Conservation (phyloP, 2,113 vertebrate genomes). For the Eptesicus fuscus region DNA sequence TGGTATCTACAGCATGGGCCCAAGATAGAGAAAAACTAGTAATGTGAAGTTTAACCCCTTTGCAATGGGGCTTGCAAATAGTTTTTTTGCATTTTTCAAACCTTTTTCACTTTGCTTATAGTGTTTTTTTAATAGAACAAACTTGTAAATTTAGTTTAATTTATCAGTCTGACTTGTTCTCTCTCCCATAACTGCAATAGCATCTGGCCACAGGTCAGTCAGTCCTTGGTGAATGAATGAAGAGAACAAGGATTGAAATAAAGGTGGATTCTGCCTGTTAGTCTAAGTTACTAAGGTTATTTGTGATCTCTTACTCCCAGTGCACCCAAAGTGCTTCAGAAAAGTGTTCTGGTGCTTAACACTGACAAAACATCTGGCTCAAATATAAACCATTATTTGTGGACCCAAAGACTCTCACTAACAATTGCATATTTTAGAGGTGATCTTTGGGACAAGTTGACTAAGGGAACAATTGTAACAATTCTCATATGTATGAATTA, state of each 20-base stretch:
- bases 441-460: not conserved
- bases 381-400: not conserved
- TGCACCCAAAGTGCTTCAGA: not conserved
- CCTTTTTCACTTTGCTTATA: not conserved
- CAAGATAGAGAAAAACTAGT: not conserved
- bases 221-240: not conserved
- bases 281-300: not conserved
- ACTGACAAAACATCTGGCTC: not conserved
- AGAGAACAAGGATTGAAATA: not conserved
- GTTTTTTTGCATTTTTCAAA: not conserved
- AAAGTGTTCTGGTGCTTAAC: not conserved
- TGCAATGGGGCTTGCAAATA: not conserved
- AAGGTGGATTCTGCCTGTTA: not conserved
- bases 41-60: not conserved
- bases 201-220: not conserved
- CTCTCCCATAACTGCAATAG: not conserved
- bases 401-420: not conserved
- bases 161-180: not conserved
- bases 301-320: not conserved
- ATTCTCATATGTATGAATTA: not conserved
- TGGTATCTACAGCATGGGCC: not conserved
- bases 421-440: not conserved
- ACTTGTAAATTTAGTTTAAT: not conserved
- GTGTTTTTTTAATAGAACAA: not conserved
- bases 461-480: not conserved